These are phyloP conservation scores for Phainopepla nitens DNA, from an alignment of 2,113 vertebrate genomes.

Conservation along the genomic window DNA sequence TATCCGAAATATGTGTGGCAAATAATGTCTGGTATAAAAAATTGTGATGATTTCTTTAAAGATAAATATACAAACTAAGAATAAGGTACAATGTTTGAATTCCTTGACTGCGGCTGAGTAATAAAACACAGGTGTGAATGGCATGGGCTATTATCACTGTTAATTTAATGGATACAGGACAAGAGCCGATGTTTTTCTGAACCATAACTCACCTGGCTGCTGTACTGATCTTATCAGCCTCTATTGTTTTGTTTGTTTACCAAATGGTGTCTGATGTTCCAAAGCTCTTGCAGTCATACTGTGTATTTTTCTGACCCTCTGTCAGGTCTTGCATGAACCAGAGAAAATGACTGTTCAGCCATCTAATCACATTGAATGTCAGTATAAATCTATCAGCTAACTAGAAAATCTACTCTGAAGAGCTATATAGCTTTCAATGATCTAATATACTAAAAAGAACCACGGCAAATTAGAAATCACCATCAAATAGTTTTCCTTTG, in stretches of 20 bases:
- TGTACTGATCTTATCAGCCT: neutral
- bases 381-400: neutral
- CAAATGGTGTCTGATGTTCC: neutral
- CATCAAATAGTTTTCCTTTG: neutral
- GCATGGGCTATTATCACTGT: neutral
- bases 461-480: neutral
- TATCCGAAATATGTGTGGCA: neutral
- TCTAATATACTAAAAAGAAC: neutral
- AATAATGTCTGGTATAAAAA: neutral
- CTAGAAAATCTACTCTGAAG: slow-evolving; percentile 16
- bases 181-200: neutral
- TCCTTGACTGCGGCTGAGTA: neutral
- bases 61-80: neutral
- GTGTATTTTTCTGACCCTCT: slow-evolving; percentile 26
- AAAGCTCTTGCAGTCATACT: neutral
- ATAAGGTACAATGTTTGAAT: neutral
- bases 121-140: neutral
- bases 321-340: neutral
- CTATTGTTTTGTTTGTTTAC: slow-evolving; percentile 16
- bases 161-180: neutral
- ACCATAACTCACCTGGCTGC: neutral
- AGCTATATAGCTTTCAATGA: neutral
- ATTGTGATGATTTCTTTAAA: neutral
- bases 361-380: neutral
- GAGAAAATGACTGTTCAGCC: neutral